Conservation (phyloP, 2,113 vertebrate species). For the Seriola aureovittata region DNA sequence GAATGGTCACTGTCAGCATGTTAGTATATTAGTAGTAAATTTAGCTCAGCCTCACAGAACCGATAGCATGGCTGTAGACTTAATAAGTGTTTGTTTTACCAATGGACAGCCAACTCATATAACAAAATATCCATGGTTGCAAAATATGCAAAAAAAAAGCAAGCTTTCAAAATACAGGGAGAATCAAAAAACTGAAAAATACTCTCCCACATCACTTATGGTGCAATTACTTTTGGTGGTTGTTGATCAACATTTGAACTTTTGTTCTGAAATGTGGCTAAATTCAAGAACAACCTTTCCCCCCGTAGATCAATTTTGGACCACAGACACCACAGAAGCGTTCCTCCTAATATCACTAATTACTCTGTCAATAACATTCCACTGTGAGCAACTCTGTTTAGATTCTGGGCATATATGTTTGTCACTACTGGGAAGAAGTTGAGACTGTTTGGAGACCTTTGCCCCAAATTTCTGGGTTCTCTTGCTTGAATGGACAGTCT, state of each 20-base stretch:
- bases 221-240: background rate
- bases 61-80: background rate
- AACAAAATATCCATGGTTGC: background rate
- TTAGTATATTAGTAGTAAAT: background rate
- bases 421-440: constrained; percentile 38
- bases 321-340: background rate
- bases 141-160: background rate
- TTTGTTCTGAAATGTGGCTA: constrained; percentile 7
- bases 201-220: background rate
- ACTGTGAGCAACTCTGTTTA: constrained; percentile 35
- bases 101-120: no score
- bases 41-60: background rate
- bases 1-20: background rate
- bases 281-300: constrained; percentile 40
- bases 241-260: constrained; percentile 31
- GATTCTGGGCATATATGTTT: constrained; percentile 33
- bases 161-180: background rate
- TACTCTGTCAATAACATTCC: constrained; percentile 36
- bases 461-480: constrained; percentile 56
- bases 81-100: background rate
- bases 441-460: constrained; percentile 73
- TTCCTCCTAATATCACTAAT: constrained; percentile 20
- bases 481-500: constrained; percentile 61
- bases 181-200: background rate
- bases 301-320: background rate